Evolutionary conservation across 1,140 invertebrate genomes (phyloP), one percentile per base, ranked within the genome.

Genomic region (Heterodera carotae): DNA sequence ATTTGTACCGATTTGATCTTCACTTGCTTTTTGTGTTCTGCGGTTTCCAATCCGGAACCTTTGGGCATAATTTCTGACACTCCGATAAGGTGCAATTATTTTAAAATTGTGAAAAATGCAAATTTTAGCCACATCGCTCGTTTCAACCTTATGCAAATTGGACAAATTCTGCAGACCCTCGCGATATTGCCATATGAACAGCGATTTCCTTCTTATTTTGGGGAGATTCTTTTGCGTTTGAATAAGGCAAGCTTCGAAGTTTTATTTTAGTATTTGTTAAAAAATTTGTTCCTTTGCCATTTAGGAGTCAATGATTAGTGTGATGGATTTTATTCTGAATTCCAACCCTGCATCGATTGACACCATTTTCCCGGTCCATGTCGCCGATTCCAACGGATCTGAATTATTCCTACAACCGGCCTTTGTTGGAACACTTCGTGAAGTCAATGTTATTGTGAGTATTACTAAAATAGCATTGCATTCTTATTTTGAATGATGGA

Each of bases 1-100:
- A 87, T 98, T 83, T 94, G 94, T 86, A 94, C 93, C 0, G 95
- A 98, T 87, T 89, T 98, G 27, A 92, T 98, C 15, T 94, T 98
- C 87, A 93, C 93, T 2, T 91, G 94, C 83, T 97, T 97, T 82
- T 94, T 98, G 76, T 98, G 96, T 86, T 94, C 95, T 10, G 96
- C 95, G 0, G 94, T 98, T 64, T 93, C 96, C 34, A 94, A 97
- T 89, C 96, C 96, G 0, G 96, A 98, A 89, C 92, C 94, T n/a
- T 48, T 82, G 36, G 95, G 95, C n/a, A 94, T 98, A 66, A 94
- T 93, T 0, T 88, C 88, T 8, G 95, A 97, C 86, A 93, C 93
- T 1, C 93, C 94, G n/a, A 93, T 98, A 39, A 94, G 93, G 73
- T 94, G 86, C 96, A 97, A 91, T 90, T 97, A 5, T 94, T 95